Evolutionary conservation across 2,113 vertebrate species (phyloP), one percentile per base, ranked within the genome.

Genomic region (Malurus cyaneus): DNA sequence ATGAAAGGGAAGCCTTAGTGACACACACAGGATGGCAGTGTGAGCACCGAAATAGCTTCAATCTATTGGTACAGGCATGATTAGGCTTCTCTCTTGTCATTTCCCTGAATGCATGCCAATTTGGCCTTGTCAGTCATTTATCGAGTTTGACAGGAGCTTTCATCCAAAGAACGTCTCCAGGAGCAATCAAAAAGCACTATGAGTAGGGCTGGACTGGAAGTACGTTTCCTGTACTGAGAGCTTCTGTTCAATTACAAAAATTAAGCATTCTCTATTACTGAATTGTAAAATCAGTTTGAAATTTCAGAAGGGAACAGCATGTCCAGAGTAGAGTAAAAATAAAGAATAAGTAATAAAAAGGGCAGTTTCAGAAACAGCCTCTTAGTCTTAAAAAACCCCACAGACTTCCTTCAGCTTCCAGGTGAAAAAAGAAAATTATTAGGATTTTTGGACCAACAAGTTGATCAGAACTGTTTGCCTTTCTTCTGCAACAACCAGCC

Each of bases 51-150:
- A 92, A 87, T 61, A 85, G 47, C 81, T 88, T 71, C 44, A 71
- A 32, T 93, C 85, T 82, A 85, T 89, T 41, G 92, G 85, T 92
- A 89, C 25, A 79, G 61, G 56, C 85, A 87, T 92, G 86, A 94
- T 96, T 93, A 96, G 94, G 78, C 47, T 93, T 89, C 86, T 74
- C 69, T 89, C 74, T 69, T 94, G 79, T 92, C 92, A 64, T 88
- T 92, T 93, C 53, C 61, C 74, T 92, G 92, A 93, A 94, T 85
- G 66, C 57, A 74, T 89, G 85, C 92, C 91, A 94, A 79, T 94
- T 93, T 94, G 91, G 85, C 61, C 81, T 82, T 88, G 81, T 92
- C 95, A 92, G 47, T 92, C 85, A 93, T 79, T 92, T 67, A 95
- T 76, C 1, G 4, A 74, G 69, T 88, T 73, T 94, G 92, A 89